Percentiles rank a stretch among this genome's conserved stretches.
Evolutionary conservation across 1,140 invertebrate species (phyloP).

Genomic region (Bathynomus jamesi): DNA sequence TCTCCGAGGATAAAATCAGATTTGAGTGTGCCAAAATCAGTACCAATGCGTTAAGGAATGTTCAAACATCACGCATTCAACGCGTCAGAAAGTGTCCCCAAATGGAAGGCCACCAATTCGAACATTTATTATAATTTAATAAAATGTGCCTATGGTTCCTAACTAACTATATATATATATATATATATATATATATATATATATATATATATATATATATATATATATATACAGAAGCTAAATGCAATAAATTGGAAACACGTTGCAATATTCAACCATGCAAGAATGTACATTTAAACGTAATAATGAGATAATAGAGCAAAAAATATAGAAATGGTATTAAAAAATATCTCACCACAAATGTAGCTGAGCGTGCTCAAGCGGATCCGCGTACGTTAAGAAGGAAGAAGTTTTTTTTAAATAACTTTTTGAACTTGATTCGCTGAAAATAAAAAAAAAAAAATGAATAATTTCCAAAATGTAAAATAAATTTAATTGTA

Average conservation of each 20-base stretch:
- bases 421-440: too few relatives aligned
- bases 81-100: too few relatives aligned
- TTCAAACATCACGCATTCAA: too few relatives aligned
- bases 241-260: too few relatives aligned
- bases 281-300: too few relatives aligned
- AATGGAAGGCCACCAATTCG: too few relatives aligned
- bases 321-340: too few relatives aligned
- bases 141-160: neutral
- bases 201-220: neutral
- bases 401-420: neutral
- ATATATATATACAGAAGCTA: neutral
- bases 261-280: too few relatives aligned
- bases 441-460: neutral
- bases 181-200: conserved; percentile 2
- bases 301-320: too few relatives aligned
- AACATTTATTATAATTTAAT: neutral
- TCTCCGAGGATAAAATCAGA: too few relatives aligned
- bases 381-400: neutral
- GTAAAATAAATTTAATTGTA: neutral
- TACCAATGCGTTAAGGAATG: too few relatives aligned
- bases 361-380: neutral
- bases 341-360: neutral
- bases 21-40: too few relatives aligned
- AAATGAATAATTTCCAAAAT: neutral
- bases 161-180: neutral